Conservation (phyloP, 2,113 vertebrate genomes). For the Euleptes europaea region DNA sequence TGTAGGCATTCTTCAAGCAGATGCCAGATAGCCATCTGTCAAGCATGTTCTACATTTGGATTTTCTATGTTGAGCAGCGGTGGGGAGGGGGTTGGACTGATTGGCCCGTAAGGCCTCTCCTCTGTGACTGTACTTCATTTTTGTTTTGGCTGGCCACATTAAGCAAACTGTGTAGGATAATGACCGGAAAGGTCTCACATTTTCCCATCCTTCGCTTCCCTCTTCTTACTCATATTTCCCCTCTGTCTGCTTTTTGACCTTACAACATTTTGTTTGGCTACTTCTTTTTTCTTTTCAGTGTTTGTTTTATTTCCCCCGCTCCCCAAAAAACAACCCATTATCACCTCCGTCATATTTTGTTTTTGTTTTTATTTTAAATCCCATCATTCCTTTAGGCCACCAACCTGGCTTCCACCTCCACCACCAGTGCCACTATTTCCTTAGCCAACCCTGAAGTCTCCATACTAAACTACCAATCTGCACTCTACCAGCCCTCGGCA, state of each 20-base stretch:
- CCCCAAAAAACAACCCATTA: slow-evolving; percentile 24
- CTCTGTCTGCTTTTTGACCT: slow-evolving; percentile 19
- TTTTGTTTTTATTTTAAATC: slow-evolving; percentile 83
- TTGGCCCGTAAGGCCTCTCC: too few species aligned
- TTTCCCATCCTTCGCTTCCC: neutral
- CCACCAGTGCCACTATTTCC: slow-evolving; percentile 96
- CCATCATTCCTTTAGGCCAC: slow-evolving; percentile 89
- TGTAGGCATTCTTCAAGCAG: too few species aligned
- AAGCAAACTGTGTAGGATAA: fast-evolving
- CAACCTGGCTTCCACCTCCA: slow-evolving; percentile 94
- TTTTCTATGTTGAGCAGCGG: too few species aligned
- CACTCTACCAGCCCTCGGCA: slow-evolving; percentile 97
- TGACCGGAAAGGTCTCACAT: neutral
- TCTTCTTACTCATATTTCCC: neutral
- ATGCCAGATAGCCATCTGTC: too few species aligned
- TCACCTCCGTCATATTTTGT: slow-evolving; percentile 77
- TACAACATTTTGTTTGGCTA: slow-evolving; percentile 13
- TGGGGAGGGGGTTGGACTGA: too few species aligned
- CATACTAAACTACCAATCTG: slow-evolving; percentile 98
- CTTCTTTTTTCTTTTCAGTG: slow-evolving; percentile 43
- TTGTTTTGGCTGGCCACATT: neutral
- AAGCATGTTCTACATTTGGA: too few species aligned
- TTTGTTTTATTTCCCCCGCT: slow-evolving; percentile 45
- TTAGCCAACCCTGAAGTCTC: slow-evolving; percentile 95
- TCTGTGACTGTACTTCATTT: neutral